A percentile compares a stretch with the other conserved stretches of the same genome.
Conservation (phyloP, 2,113 vertebrate species). For the Mobula birostris region DNA sequence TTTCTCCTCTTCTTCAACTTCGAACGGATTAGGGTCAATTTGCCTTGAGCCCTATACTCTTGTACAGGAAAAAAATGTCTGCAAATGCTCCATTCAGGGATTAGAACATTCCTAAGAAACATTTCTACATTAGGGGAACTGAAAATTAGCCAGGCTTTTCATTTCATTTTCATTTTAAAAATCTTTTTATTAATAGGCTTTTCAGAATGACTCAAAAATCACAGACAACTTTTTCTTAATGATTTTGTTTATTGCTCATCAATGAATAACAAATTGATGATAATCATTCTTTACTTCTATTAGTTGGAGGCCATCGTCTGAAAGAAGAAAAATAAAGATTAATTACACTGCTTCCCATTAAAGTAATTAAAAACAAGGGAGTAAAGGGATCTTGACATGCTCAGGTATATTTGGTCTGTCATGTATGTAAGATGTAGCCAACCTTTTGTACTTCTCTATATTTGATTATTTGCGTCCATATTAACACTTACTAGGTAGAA, state of each 20-base stretch:
- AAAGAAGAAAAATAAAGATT: not conserved
- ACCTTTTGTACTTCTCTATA: not conserved
- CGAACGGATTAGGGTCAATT: too few species aligned
- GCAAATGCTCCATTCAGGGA: not conserved
- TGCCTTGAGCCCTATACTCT: not conserved
- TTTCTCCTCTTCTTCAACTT: not conserved
- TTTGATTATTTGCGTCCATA: not conserved
- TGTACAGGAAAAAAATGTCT: not conserved
- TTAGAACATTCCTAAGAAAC: not conserved
- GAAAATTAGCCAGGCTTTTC: not conserved
- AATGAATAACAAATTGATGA: not conserved
- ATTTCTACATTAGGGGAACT: not conserved
- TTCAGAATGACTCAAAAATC: not conserved
- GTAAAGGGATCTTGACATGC: not conserved
- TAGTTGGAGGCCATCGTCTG: constrained; percentile 18
- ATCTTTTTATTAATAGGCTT: not conserved
- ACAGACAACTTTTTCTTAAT: not conserved
- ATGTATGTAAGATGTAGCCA: not conserved
- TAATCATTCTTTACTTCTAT: not conserved
- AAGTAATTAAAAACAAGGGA: not conserved
- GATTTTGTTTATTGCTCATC: constrained; percentile 7
- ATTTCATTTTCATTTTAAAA: not conserved
- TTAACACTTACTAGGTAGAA: not conserved
- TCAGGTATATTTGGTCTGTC: not conserved
- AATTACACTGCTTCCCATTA: not conserved